These are phyloP conservation scores for Anticlea derivata DNA, from an alignment of 2,888 invertebrate species.

Conservation along the genomic window DNA sequence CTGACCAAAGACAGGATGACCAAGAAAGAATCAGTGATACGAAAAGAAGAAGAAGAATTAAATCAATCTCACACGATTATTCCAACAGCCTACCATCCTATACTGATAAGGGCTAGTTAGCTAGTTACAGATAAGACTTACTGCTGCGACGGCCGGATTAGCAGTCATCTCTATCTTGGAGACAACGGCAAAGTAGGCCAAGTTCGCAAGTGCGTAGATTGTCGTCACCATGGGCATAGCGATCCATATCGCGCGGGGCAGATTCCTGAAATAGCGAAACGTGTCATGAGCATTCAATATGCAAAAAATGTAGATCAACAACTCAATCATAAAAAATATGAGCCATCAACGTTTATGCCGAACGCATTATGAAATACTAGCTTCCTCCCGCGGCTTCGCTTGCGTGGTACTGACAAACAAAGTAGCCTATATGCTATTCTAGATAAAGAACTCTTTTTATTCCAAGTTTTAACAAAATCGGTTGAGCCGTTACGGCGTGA, in stretches of 20 bases:
- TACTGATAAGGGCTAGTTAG: background rate
- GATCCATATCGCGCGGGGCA: constrained; percentile 97
- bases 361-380: too few relatives aligned
- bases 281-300: constrained; percentile 14
- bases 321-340: background rate
- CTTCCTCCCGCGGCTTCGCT: too few relatives aligned
- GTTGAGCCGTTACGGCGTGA: too few relatives aligned
- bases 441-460: too few relatives aligned
- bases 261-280: constrained; percentile 86
- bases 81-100: too few relatives aligned
- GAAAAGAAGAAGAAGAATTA: too few relatives aligned
- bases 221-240: constrained; percentile 95
- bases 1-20: too few relatives aligned
- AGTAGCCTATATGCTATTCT: too few relatives aligned
- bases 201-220: constrained; percentile 94
- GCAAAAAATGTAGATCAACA: background rate
- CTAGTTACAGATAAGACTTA: constrained; percentile 60
- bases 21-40: too few relatives aligned
- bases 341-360: background rate
- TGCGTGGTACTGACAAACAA: too few relatives aligned
- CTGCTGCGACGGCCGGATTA: constrained; percentile 94
- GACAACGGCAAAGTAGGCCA: constrained; percentile 95
- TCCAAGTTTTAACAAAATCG: too few relatives aligned
- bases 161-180: constrained; percentile 91
- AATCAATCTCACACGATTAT: too few relatives aligned